These are phyloP conservation scores for Halichoerus grypus DNA, from an alignment of 2,113 vertebrate species.

Conservation along the genomic window DNA sequence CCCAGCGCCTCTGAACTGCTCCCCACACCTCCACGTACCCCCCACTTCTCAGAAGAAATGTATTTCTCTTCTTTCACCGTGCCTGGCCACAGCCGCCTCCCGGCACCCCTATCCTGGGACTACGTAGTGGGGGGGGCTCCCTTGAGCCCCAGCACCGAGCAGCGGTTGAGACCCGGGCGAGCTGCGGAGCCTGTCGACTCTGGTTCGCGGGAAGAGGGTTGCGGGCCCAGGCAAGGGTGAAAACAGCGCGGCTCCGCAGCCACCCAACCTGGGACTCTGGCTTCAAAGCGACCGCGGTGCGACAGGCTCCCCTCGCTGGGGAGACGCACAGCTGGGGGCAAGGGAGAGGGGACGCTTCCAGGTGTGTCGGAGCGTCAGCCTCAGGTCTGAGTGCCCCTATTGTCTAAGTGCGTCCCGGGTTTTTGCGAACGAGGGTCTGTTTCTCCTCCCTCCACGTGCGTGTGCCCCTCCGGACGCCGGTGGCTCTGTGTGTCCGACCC, in stretches of 20 bases:
- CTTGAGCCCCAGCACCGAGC: not conserved
- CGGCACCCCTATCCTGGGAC: not conserved
- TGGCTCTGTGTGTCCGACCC: not conserved
- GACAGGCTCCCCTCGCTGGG: rapidly evolving
- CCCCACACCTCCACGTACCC: not conserved
- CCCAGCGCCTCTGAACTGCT: not conserved
- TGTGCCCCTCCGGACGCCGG: not conserved
- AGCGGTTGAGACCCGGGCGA: not conserved
- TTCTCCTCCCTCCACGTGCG: not conserved
- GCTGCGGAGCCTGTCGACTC: not conserved
- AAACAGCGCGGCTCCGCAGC: not conserved
- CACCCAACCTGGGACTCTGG: no score
- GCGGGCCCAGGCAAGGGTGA: not conserved
- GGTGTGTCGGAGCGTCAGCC: not conserved
- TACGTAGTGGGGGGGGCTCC: not conserved
- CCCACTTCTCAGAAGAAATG: not conserved
- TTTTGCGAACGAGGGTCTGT: not conserved
- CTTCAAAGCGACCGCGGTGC: not conserved
- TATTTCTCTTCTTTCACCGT: not conserved
- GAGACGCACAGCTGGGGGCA: rapidly evolving
- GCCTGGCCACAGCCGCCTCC: not conserved
- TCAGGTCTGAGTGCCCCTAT: not conserved
- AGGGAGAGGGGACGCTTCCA: not conserved
- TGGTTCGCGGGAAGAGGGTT: slow-evolving; percentile 65
- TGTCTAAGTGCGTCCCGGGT: not conserved